phyloP scores from a whole-genome alignment of 2,888 invertebrate species.

The Rhorus exstirpatorius region DNA sequence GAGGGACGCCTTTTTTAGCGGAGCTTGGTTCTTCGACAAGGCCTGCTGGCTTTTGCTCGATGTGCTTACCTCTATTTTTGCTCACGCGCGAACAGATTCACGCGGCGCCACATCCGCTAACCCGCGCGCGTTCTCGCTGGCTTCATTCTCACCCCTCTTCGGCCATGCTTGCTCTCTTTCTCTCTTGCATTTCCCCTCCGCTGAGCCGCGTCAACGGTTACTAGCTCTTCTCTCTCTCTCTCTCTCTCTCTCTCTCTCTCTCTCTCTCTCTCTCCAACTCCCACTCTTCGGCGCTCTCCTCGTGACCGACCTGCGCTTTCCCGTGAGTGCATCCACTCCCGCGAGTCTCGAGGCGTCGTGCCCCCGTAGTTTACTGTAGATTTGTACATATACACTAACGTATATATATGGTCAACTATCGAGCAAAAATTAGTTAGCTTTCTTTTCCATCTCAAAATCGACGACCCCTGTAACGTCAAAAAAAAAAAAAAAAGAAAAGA shows the following conservation, averaged over 20 bases:
- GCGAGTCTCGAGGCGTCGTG: constrained; percentile 58
- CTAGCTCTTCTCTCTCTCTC: constrained; percentile 62
- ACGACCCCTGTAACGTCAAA: neutral
- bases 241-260: constrained; percentile 43
- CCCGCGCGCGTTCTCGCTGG: constrained; percentile 68
- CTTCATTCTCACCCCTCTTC: constrained; percentile 57
- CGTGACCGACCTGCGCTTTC: constrained; percentile 71
- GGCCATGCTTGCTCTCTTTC: constrained; percentile 24
- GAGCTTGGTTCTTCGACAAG: constrained; percentile 37
- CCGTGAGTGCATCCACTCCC: constrained; percentile 68
- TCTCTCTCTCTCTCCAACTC: constrained; percentile 48
- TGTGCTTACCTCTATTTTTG: constrained; percentile 70
- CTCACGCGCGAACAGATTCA: constrained; percentile 78
- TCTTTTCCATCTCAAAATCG: constrained; percentile 10
- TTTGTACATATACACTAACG: constrained; percentile 5
- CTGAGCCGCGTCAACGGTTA: constrained; percentile 42
- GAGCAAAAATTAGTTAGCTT: neutral
- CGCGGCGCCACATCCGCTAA: constrained; percentile 69
- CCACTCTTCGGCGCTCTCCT: constrained; percentile 59
- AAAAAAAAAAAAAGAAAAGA: neutral
- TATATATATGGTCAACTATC: constrained; percentile 3
- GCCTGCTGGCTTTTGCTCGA: constrained; percentile 52
- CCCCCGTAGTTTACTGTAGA: constrained; percentile 1
- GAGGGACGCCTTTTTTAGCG: constrained; percentile 53
- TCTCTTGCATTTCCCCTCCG: constrained; percentile 45